phyloP scores from a whole-genome alignment of 2,888 invertebrate species.

The Drosophila antonietae region DNA sequence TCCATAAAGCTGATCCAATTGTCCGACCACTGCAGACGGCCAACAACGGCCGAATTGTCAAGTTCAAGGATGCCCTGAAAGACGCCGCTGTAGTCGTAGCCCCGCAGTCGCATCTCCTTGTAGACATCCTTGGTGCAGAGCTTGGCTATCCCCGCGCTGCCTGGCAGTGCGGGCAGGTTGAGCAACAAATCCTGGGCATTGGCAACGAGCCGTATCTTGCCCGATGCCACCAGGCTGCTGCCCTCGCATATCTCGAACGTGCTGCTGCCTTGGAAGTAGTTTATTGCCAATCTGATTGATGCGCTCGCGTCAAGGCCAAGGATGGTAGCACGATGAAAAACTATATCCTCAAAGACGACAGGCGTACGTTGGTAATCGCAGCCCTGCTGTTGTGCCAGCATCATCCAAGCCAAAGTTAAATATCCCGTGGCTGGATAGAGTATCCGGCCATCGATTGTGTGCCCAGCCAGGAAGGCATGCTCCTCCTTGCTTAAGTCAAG shows the following conservation, averaged over 20 bases:
- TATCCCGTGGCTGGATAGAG: conserved; percentile 98
- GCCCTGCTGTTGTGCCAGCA: conserved; percentile 92
- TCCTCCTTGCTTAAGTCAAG: conserved; percentile 90
- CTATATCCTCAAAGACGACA: conserved; percentile 94
- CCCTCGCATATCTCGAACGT: conserved; percentile 96
- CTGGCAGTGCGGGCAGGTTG: conserved; percentile 85
- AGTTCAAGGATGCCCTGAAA: conserved; percentile 92
- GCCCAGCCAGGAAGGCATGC: conserved; percentile 92
- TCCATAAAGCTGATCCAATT: conserved; percentile 99
- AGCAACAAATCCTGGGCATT: conserved; percentile 88
- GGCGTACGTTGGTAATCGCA: conserved; percentile 91
- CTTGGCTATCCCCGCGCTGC: conserved; percentile 85
- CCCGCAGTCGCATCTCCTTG: conserved; percentile 93
- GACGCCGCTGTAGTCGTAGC: conserved; percentile 93
- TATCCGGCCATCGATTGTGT: conserved; percentile 96
- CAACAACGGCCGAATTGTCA: conserved; percentile 89
- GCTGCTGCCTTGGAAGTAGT: conserved; percentile 92
- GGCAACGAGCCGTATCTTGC: conserved; percentile 89
- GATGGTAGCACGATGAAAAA: conserved; percentile 96
- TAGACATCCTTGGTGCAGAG: conserved; percentile 90
- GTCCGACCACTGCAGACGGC: conserved; percentile 92
- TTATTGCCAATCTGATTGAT: conserved; percentile 91
- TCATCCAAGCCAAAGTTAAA: conserved; percentile 94
- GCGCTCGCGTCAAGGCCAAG: conserved; percentile 93
- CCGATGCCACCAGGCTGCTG: conserved; percentile 92